Conservation (phyloP, 2,797 vertebrate species). For the Lemur catta region DNA sequence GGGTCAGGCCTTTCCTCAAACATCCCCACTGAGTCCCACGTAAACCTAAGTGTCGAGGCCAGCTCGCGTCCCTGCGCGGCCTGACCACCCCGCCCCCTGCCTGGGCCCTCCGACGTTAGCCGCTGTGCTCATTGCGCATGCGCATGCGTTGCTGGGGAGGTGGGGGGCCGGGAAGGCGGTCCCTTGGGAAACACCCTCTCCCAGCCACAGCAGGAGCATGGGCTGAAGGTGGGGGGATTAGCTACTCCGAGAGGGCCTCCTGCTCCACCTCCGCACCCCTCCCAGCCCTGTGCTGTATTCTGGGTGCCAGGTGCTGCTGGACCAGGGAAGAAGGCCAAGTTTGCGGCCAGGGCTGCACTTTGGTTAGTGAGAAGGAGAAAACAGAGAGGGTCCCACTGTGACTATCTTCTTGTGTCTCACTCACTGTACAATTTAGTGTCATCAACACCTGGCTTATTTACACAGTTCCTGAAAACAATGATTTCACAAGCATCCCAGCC, state of each 20-base stretch:
- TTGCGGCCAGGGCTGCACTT: not conserved
- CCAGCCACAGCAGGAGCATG: not conserved
- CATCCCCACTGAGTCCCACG: not conserved
- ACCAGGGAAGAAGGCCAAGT: not conserved
- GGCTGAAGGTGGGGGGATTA: not conserved
- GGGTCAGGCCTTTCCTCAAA: not conserved
- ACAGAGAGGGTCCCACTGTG: not conserved
- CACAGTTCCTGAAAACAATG: not conserved
- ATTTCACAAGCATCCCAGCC: not conserved
- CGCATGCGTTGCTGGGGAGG: too few relatives aligned
- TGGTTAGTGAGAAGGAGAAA: not conserved
- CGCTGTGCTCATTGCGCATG: not conserved
- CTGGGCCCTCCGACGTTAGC: not conserved
- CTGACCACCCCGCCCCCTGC: not conserved
- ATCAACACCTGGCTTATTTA: not conserved
- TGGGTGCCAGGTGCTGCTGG: not conserved
- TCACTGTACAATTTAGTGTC: not conserved
- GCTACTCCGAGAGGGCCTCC: not conserved
- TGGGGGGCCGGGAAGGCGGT: not conserved
- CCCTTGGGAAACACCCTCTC: not conserved
- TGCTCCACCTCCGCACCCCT: rapidly evolving
- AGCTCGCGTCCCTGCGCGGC: not conserved
- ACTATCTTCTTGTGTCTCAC: not conserved
- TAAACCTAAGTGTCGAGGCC: not conserved
- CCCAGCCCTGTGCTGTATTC: not conserved